Conservation (phyloP, 2,888 invertebrate species). For the Ichneumoninae sp. region DNA sequence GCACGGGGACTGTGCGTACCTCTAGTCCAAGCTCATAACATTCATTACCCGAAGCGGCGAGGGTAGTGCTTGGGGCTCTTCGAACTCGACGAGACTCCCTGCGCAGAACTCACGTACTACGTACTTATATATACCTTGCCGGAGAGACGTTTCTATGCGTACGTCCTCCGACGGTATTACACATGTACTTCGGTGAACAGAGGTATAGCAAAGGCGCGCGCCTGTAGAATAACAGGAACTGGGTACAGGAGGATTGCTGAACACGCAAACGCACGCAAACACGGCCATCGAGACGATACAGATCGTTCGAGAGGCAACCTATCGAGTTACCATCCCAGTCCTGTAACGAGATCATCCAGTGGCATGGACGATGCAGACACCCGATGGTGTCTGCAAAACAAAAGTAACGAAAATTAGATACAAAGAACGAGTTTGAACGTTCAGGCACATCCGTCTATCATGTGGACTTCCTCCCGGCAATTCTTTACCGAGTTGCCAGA, state of each 20-base stretch:
- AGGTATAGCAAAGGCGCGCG: slow-evolving; percentile 16
- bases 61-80: slow-evolving; percentile 37
- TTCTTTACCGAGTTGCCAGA: slow-evolving; percentile 9
- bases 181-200: background rate
- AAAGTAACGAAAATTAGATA: background rate
- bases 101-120: slow-evolving; percentile 40
- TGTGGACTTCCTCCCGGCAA: background rate
- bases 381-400: background rate
- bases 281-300: slow-evolving; percentile 32
- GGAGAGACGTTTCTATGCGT: slow-evolving; percentile 27
- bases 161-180: slow-evolving; percentile 25
- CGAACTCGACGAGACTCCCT: slow-evolving; percentile 37
- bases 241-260: slow-evolving; percentile 19
- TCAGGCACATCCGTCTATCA: background rate
- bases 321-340: slow-evolving; percentile 72
- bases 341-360: slow-evolving; percentile 74
- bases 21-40: slow-evolving; percentile 69
- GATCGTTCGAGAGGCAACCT: slow-evolving; percentile 71
- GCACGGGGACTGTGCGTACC: slow-evolving; percentile 60
- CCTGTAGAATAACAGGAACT: slow-evolving; percentile 43
- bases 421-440: background rate
- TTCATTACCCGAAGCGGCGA: slow-evolving; percentile 71
- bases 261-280: slow-evolving; percentile 42
- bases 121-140: slow-evolving; percentile 7
- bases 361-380: slow-evolving; percentile 13